These are phyloP conservation scores for Helobdella robusta DNA, from an alignment of 2,888 invertebrate genomes.

Conservation along the genomic window DNA sequence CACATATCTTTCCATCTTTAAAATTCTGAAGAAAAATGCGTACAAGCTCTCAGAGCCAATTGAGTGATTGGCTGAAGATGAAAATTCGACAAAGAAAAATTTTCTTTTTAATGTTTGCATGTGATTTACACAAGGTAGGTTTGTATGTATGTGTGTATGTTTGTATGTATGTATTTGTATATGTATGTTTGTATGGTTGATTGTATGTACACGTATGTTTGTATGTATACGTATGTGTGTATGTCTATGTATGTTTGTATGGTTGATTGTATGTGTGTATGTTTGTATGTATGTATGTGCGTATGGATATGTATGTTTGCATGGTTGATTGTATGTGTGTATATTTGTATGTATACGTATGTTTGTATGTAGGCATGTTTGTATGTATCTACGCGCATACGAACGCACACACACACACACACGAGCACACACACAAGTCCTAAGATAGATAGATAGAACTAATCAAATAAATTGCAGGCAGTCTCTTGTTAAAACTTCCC, in stretches of 20 bases:
- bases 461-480: no score
- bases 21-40: background rate
- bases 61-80: no score
- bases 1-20: background rate
- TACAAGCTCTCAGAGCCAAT: background rate
- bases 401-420: background rate
- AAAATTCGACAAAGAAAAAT: no score
- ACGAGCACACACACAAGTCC: no score
- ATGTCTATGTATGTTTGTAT: conserved; percentile 7
- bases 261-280: conserved; percentile 8
- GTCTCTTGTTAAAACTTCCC: no score
- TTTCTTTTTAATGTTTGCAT: background rate
- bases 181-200: background rate
- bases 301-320: conserved; percentile 15
- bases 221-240: conserved; percentile 14
- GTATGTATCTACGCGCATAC: background rate
- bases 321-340: conserved; percentile 1
- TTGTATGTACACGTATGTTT: background rate
- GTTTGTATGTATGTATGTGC: conserved; percentile 14
- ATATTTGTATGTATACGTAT: background rate
- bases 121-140: background rate
- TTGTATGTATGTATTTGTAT: conserved; percentile 9
- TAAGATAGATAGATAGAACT: no score
- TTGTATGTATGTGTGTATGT: background rate
- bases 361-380: background rate